A percentile compares a stretch with the other conserved stretches of the same genome.
Evolutionary conservation across 2,888 invertebrate species (phyloP).

Genomic region (Spicauda simplicius): DNA sequence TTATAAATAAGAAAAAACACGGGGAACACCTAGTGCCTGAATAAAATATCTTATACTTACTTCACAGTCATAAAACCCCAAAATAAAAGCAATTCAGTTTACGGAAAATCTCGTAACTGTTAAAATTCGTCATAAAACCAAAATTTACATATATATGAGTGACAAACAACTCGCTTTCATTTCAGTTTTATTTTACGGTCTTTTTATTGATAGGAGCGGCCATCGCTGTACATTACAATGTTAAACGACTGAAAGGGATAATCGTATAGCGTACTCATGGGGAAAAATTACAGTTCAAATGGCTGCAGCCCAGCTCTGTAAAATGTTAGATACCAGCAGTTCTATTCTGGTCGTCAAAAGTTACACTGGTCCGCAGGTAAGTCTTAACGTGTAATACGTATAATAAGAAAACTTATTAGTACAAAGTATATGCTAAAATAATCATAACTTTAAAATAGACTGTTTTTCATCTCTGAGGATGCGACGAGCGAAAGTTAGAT

Average conservation of each 20-base stretch:
- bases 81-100: background rate
- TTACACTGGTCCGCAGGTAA: background rate
- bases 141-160: constrained; percentile 66
- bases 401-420: too few species aligned
- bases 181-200: constrained; percentile 60
- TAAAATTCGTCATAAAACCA: constrained; percentile 46
- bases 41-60: background rate
- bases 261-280: constrained; percentile 59
- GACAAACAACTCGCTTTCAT: constrained; percentile 48
- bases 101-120: constrained; percentile 38
- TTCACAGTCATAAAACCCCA: constrained; percentile 1
- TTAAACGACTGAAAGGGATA: constrained; percentile 62
- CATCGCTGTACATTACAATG: constrained; percentile 46
- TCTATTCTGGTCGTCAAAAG: constrained; percentile 41
- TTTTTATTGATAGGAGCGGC: constrained; percentile 59
- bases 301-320: constrained; percentile 36
- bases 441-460: too few species aligned
- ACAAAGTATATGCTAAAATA: too few species aligned
- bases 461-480: too few species aligned
- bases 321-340: constrained; percentile 14
- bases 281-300: constrained; percentile 48
- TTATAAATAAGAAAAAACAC: too few species aligned
- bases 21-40: background rate
- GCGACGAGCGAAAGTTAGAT: too few species aligned
- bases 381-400: background rate